A percentile compares a stretch with the other conserved stretches of the same genome.
Evolutionary conservation across 2,888 invertebrate species (phyloP).

Genomic region (Artemia sinica): DNA sequence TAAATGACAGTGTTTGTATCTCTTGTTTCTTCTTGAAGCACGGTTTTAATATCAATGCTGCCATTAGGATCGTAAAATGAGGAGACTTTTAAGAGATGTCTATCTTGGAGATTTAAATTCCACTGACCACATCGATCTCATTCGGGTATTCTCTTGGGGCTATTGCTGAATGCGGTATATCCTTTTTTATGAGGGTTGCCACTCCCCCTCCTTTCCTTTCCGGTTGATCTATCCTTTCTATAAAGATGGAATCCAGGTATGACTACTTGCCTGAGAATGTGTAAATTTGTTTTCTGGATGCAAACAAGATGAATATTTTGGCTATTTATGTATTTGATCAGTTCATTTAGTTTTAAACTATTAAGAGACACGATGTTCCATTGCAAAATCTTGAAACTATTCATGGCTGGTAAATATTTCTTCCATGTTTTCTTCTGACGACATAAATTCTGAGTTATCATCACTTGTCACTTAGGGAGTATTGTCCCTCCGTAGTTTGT

Average conservation of each 20-base stretch:
- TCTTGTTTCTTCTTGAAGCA: neutral
- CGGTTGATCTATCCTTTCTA: too few species aligned
- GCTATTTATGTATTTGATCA: neutral
- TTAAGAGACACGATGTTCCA: neutral
- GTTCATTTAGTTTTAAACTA: neutral
- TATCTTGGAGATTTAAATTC: too few species aligned
- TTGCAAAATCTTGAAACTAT: too few species aligned
- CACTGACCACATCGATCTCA: too few species aligned
- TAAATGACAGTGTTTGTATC: neutral
- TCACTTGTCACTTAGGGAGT: neutral
- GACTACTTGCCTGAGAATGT: neutral
- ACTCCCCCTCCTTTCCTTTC: too few species aligned
- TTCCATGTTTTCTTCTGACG: too few species aligned
- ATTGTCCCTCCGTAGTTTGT: too few species aligned
- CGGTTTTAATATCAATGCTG: neutral
- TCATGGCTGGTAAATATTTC: too few species aligned
- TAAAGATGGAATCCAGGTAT: neutral
- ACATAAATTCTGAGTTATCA: neutral
- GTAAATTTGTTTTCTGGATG: neutral
- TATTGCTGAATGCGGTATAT: too few species aligned
- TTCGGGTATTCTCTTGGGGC: too few species aligned
- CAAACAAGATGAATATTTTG: neutral
- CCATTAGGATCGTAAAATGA: conserved; percentile 10
- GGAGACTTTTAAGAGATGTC: neutral
- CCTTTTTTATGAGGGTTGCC: too few species aligned